phyloP scores from a whole-genome alignment of 2,888 invertebrate genomes.

The Diabrotica balteata region DNA sequence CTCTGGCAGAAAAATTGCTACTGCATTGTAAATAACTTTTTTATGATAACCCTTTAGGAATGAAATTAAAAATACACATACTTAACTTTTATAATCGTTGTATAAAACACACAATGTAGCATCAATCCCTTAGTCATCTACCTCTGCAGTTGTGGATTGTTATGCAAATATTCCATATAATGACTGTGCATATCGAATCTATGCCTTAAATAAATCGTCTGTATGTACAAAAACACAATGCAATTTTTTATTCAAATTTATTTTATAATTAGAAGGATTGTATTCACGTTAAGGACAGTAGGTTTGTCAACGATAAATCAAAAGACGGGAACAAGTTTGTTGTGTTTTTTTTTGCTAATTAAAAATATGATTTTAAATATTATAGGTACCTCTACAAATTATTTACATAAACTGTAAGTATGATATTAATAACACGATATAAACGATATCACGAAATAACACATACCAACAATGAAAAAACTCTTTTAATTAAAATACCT shows the following conservation, averaged over 20 bases:
- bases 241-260: slow-evolving; percentile 16
- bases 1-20: no score
- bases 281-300: slow-evolving; percentile 13
- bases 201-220: slow-evolving; percentile 35
- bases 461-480: no score
- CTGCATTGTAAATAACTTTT: no score
- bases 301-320: slow-evolving; percentile 1
- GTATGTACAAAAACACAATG: slow-evolving; percentile 16
- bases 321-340: background rate
- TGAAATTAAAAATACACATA: no score
- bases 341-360: background rate
- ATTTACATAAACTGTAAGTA: no score
- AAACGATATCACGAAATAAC: no score
- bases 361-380: no score
- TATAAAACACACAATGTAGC: background rate
- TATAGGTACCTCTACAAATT: no score
- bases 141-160: slow-evolving; percentile 8
- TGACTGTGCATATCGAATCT: slow-evolving; percentile 38
- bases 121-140: slow-evolving; percentile 12
- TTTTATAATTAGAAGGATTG: slow-evolving; percentile 26
- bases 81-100: background rate
- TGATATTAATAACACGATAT: no score
- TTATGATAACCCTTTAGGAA: no score
- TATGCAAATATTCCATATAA: slow-evolving; percentile 24
- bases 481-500: no score